phyloP scores from a whole-genome alignment of 2,113 vertebrate species.

The Eonycteris spelaea region DNA sequence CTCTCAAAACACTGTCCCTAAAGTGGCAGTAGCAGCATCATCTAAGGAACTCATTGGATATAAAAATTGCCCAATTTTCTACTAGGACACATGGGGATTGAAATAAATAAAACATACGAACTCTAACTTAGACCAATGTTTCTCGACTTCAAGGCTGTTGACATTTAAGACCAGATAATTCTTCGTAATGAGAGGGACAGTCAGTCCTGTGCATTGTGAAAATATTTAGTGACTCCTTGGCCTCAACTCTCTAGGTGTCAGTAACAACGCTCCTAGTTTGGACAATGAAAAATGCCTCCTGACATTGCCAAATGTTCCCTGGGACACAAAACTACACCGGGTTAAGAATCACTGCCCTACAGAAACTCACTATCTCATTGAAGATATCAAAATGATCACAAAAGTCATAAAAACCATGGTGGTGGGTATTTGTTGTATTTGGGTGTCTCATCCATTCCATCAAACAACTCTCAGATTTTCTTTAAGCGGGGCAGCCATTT shows the following conservation, averaged over 20 bases:
- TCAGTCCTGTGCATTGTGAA: too few relatives aligned
- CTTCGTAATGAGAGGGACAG: fast-evolving
- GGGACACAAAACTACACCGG: not conserved
- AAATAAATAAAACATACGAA: not conserved
- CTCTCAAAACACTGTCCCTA: not conserved
- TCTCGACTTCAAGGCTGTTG: not conserved
- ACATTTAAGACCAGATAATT: not conserved
- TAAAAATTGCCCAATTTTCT: not conserved
- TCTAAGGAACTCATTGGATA: fast-evolving
- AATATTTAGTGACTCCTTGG: too few relatives aligned
- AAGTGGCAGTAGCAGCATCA: not conserved
- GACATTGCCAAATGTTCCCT: not conserved
- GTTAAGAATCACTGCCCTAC: not conserved
- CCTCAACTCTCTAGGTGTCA: not conserved
- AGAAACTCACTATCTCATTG: not conserved
- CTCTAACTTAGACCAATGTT: not conserved
- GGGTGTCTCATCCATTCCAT: not conserved
- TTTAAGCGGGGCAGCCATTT: not conserved
- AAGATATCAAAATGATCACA: not conserved
- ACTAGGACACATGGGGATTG: not conserved
- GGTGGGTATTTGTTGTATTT: not conserved
- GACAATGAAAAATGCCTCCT: not conserved
- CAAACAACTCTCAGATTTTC: not conserved
- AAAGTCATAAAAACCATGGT: not conserved
- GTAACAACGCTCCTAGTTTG: not conserved